Base-by-base conservation (phyloP, 2,797 vertebrate genomes). In the Hozukius guyotensis region DNA sequence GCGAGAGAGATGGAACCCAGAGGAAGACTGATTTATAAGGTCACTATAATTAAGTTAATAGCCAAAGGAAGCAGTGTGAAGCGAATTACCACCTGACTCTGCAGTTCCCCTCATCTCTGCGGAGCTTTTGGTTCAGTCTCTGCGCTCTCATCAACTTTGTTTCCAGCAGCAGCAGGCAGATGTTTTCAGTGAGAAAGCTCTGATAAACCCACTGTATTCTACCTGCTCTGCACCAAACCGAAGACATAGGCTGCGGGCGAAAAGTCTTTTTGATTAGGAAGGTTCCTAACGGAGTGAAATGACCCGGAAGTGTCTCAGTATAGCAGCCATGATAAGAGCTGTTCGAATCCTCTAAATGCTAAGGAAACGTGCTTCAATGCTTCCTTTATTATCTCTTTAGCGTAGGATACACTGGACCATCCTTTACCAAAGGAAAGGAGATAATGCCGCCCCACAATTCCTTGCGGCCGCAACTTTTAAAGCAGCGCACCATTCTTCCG, bases 21-120 rank as follows among this genome's bases (percentile, higher is more conserved):
- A 76, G 67, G 81, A 85, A 13, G 73, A 83, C 70, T 81, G 78
- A 86, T 89, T 79, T 85, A 75, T 80, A 75, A 87, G 73, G 66
- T 53, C 36, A 81, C 79, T 74, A 72, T 84, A 88, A 88, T 89
- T 83, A 84, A 71, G 82, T 83, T 77, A 80, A 49, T 78, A 82
- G 87, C 83, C 24, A 59, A 83, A 78, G 80, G 78, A 88, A 57
- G 38, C 25, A 46, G 32, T 55, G 68, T 71, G 42, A 59, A 75
- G 73, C 11, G 13, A 67, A 63, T 62, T 49, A 49, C 29, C 25
- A 34, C 38, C 64, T 69, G 22, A 52, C 61, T 29, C 61, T 38
- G 72, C 72, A 55, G 11, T 64, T 55, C 22, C 46, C 42, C n/a
- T 52, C 38, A 60, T 34, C 65, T 77, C 38, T 52, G 12, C 10